Percentiles rank a stretch among this genome's conserved stretches.
Evolutionary conservation across 2,113 vertebrate species (phyloP).

Genomic region (Lethenteron camtschaticum): DNA sequence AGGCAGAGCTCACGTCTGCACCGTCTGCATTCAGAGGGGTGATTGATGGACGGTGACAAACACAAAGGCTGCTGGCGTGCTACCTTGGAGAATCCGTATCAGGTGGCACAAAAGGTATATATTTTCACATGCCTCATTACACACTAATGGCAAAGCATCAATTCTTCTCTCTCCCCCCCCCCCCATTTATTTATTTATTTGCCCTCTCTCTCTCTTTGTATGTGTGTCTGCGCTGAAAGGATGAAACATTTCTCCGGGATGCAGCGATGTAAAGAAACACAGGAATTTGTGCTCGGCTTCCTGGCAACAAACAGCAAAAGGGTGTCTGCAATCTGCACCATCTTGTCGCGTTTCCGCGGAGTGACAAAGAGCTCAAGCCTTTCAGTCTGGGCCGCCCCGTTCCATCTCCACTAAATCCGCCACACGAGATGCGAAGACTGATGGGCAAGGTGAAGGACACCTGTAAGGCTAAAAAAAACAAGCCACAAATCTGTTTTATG

Average conservation of each 20-base stretch:
- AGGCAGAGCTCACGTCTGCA: neutral
- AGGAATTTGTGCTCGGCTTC: slow-evolving; percentile 2
- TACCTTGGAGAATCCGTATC: slow-evolving; percentile 4
- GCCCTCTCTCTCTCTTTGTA: too few relatives aligned
- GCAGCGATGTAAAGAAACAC: slow-evolving; percentile 3
- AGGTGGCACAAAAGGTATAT: slow-evolving; percentile 5
- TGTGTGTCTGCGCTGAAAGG: slow-evolving; percentile 1
- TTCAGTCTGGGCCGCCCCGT: too few relatives aligned
- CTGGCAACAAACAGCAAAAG: neutral
- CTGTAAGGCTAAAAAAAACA: too few relatives aligned
- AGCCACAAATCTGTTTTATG: too few relatives aligned
- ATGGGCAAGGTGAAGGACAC: too few relatives aligned
- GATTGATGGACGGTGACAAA: slow-evolving; percentile 6
- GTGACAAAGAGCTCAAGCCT: neutral
- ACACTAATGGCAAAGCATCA: slow-evolving; percentile 2
- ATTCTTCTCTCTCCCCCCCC: neutral
- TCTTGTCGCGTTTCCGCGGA: slow-evolving; percentile 2
- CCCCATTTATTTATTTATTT: too few relatives aligned
- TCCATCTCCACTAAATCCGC: too few relatives aligned
- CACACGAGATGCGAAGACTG: too few relatives aligned
- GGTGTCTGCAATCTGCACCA: slow-evolving; percentile 1
- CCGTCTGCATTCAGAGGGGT: neutral
- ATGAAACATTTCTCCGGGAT: slow-evolving; percentile 5
- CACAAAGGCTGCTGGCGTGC: slow-evolving; percentile 3
- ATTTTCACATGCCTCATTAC: slow-evolving; percentile 6